Conservation (phyloP, 2,113 vertebrate genomes). For the Calidris pugnax region DNA sequence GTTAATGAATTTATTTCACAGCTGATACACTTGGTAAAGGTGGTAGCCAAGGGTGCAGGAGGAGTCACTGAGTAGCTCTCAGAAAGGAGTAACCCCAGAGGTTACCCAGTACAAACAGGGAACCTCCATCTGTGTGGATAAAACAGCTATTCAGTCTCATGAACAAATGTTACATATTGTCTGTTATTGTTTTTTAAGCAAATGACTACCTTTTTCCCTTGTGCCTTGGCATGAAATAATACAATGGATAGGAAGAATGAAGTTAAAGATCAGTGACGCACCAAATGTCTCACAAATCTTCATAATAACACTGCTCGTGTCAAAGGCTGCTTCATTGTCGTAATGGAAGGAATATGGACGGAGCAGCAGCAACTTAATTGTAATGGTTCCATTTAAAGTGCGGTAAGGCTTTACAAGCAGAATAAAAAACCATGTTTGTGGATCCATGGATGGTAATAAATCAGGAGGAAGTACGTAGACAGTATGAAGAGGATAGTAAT, state of each 20-base stretch:
- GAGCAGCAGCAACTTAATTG: background rate
- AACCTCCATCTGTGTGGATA: background rate
- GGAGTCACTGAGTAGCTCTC: background rate
- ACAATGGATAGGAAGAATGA: background rate
- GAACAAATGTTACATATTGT: background rate
- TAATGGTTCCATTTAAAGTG: background rate
- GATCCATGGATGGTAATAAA: background rate
- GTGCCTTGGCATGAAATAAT: background rate
- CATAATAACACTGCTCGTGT: background rate
- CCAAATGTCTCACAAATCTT: background rate
- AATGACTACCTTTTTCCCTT: background rate
- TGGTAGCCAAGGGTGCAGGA: background rate
- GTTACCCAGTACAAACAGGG: background rate
- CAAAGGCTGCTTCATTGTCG: background rate
- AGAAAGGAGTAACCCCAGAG: background rate
- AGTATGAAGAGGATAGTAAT: background rate
- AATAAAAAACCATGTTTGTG: background rate
- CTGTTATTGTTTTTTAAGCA: background rate
- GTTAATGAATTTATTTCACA: background rate
- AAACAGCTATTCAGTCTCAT: background rate
- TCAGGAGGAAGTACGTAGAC: background rate
- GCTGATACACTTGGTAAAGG: background rate
- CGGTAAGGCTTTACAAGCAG: background rate
- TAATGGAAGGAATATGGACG: background rate
- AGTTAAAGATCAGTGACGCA: background rate